Conservation (phyloP, 1,140 invertebrate species). For the Notospermus geniculatus region DNA sequence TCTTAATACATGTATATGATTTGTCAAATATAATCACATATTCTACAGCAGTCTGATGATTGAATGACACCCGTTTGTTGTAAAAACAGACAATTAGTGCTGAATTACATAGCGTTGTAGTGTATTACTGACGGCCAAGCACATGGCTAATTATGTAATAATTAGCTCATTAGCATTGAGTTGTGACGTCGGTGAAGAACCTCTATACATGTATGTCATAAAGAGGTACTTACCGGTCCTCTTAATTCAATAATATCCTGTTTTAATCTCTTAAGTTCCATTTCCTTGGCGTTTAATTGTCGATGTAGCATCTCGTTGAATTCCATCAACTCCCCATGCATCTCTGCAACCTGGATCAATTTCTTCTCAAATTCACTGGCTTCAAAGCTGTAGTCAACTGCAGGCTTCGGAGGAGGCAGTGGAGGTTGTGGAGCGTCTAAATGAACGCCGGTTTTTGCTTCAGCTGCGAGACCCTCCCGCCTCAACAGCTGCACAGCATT, state of each 20-base stretch:
- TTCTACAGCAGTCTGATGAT: no score
- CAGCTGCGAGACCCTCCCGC: slow-evolving; percentile 60
- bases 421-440: slow-evolving; percentile 49
- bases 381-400: slow-evolving; percentile 66
- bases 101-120: no score
- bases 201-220: no score
- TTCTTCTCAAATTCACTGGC: slow-evolving; percentile 83
- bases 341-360: slow-evolving; percentile 87
- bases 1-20: no score
- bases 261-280: slow-evolving; percentile 64
- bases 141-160: no score
- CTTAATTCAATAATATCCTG: slow-evolving; percentile 70
- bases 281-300: slow-evolving; percentile 63
- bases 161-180: no score
- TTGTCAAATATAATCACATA: no score
- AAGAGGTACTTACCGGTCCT: slow-evolving; percentile 57
- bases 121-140: no score
- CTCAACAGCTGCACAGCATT: slow-evolving; percentile 82
- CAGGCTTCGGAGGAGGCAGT: slow-evolving; percentile 50
- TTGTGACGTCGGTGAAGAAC: no score
- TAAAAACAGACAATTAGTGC: no score
- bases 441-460: slow-evolving; percentile 43
- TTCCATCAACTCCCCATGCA: slow-evolving; percentile 94
- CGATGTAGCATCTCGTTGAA: slow-evolving; percentile 74
- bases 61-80: no score